Evolutionary conservation across 2,797 vertebrate species (phyloP).

Genomic region (Catamblyrhynchus diadema): DNA sequence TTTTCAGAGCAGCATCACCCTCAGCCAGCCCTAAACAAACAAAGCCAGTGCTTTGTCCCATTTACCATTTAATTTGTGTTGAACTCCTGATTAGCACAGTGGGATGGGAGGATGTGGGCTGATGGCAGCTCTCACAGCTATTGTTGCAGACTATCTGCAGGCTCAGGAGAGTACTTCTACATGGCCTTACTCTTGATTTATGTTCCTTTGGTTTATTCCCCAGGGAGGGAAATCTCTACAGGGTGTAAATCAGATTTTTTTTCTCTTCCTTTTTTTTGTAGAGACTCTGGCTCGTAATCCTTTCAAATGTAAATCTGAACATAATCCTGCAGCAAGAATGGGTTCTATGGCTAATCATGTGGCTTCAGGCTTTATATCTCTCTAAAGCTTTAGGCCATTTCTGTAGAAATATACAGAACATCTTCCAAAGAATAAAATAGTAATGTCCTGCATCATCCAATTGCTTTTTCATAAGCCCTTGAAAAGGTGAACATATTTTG

Average conservation of each 20-base stretch:
- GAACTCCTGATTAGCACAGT: not conserved
- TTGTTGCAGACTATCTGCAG: not conserved
- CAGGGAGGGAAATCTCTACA: not conserved
- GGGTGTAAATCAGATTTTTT: not conserved
- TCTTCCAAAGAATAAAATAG: constrained; percentile 42
- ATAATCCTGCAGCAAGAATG: constrained; percentile 30
- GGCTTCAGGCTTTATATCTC: not conserved
- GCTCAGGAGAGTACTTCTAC: not conserved
- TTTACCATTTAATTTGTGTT: not conserved
- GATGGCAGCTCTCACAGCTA: not conserved
- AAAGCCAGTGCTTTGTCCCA: not conserved
- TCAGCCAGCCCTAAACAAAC: not conserved
- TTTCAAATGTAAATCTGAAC: constrained; percentile 58
- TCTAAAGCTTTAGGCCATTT: constrained; percentile 17
- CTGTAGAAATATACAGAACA: not conserved
- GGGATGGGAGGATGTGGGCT: not conserved
- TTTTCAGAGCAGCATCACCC: rapidly evolving
- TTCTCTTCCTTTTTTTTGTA: rapidly evolving
- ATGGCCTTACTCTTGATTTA: not conserved
- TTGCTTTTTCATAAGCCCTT: constrained; percentile 17
- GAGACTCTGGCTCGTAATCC: not conserved
- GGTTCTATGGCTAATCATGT: not conserved
- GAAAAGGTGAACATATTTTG: constrained; percentile 18
- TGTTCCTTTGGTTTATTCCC: constrained; percentile 14
- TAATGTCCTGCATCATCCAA: not conserved